Conservation (phyloP, 2,797 vertebrate species). For the Monodelphis domestica region DNA sequence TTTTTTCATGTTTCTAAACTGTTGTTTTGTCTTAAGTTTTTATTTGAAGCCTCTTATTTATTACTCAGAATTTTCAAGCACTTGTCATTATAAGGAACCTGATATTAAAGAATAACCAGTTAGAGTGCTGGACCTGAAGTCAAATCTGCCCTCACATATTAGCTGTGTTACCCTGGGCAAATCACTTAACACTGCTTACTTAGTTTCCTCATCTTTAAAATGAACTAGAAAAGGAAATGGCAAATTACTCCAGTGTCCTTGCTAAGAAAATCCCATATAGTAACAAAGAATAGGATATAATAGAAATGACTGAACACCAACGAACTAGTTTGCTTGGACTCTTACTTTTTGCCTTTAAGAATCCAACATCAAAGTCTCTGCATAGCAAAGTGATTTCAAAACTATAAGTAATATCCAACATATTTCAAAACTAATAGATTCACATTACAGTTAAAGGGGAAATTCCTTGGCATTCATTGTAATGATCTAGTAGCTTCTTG, state of each 20-base stretch:
- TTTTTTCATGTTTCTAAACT: no score
- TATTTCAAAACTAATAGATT: neutral
- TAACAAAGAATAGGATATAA: neutral
- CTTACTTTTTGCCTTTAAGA: neutral
- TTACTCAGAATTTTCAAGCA: no score
- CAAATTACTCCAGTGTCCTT: neutral
- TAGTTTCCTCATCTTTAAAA: neutral
- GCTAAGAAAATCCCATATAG: neutral
- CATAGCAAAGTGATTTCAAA: neutral
- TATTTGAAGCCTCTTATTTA: no score
- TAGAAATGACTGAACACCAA: neutral
- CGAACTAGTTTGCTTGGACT: neutral
- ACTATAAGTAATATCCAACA: neutral
- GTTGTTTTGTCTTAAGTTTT: no score
- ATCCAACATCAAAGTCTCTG: neutral
- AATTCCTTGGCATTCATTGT: neutral
- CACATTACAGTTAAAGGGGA: neutral
- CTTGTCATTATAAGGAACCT: no score
- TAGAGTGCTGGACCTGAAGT: no score
- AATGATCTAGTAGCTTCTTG: neutral
- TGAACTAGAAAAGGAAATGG: neutral
- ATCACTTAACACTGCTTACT: neutral
- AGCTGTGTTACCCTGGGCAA: neutral
- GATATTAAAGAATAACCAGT: no score
- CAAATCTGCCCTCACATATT: neutral